Percentiles rank a stretch among this genome's conserved stretches.
Evolutionary conservation across 2,888 invertebrate genomes (phyloP).

Genomic region (Cosmopolites sordidus): DNA sequence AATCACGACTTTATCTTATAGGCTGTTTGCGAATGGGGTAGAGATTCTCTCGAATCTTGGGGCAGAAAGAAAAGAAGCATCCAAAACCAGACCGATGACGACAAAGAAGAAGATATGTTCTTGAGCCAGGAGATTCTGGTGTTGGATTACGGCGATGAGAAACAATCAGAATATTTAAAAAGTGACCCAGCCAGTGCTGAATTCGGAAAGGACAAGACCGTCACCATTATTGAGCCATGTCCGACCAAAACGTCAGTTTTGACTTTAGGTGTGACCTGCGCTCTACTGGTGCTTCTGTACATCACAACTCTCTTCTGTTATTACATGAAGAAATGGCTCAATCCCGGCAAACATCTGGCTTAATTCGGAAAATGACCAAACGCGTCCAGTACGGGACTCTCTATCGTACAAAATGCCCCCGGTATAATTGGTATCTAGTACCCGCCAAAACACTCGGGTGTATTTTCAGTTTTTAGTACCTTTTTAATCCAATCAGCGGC

Average conservation of each 20-base stretch:
- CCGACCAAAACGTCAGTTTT: constrained; percentile 90
- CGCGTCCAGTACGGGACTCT: not conserved
- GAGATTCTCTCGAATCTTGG: constrained; percentile 86
- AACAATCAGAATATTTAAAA: constrained; percentile 76
- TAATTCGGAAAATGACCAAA: not conserved
- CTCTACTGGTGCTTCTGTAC: constrained; percentile 81
- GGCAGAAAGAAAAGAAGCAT: constrained; percentile 82
- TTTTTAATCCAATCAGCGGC: not conserved
- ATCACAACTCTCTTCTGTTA: constrained; percentile 89
- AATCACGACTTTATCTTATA: constrained; percentile 38
- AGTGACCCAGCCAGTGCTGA: constrained; percentile 72
- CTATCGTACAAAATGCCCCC: not conserved
- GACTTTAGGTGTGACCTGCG: constrained; percentile 85
- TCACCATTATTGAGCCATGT: constrained; percentile 86
- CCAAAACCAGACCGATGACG: constrained; percentile 60
- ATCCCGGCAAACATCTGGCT: constrained; percentile 72
- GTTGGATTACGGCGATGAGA: constrained; percentile 87
- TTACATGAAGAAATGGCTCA: constrained; percentile 89
- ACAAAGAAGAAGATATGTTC: constrained; percentile 80
- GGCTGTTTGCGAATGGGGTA: constrained; percentile 89
- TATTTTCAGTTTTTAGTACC: constrained; percentile 8
- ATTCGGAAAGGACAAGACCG: constrained; percentile 78
- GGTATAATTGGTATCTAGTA: not conserved
- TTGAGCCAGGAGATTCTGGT: constrained; percentile 91
- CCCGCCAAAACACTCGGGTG: not conserved